These are phyloP conservation scores for Phymorhynchus buccinoides DNA, from an alignment of 1,140 invertebrate species.

Conservation along the genomic window DNA sequence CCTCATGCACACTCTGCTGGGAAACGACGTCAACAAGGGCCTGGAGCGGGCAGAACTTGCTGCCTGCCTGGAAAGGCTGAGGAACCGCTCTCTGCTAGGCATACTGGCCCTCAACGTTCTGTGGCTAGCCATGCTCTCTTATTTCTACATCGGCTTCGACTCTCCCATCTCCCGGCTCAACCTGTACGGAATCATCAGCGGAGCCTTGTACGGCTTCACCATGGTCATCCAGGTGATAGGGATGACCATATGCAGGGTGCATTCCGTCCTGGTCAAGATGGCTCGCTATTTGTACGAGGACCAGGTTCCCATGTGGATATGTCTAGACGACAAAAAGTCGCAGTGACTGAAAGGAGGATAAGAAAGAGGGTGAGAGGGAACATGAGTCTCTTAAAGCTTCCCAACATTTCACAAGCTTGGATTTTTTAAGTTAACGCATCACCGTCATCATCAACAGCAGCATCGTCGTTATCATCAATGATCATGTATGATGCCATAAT, in stretches of 20 bases:
- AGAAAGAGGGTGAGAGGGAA: too few species aligned
- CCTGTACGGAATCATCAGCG: conserved; percentile 58
- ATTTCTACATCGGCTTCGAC: conserved; percentile 52
- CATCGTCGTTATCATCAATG: too few species aligned
- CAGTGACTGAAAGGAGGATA: background rate
- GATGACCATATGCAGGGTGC: conserved; percentile 47
- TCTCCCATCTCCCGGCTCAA: conserved; percentile 52
- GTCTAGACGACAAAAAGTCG: background rate
- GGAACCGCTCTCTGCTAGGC: conserved; percentile 46
- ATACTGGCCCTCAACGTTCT: conserved; percentile 51
- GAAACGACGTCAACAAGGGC: conserved; percentile 52
- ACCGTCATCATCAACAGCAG: too few species aligned
- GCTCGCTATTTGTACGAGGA: conserved; percentile 48
- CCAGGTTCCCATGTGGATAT: conserved; percentile 48
- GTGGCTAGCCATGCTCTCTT: conserved; percentile 54
- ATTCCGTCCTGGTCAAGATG: conserved; percentile 44
- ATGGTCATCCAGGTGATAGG: conserved; percentile 55
- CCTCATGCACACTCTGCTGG: conserved; percentile 41
- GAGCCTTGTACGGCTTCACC: conserved; percentile 58
- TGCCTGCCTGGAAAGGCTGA: conserved; percentile 40
- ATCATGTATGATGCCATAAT: too few species aligned
- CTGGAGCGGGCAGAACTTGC: conserved; percentile 50
- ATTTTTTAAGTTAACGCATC: too few species aligned
- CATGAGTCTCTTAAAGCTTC: background rate
- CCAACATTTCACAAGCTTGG: background rate